phyloP scores from a whole-genome alignment of 2,113 vertebrate genomes.

The Plotosus lineatus region DNA sequence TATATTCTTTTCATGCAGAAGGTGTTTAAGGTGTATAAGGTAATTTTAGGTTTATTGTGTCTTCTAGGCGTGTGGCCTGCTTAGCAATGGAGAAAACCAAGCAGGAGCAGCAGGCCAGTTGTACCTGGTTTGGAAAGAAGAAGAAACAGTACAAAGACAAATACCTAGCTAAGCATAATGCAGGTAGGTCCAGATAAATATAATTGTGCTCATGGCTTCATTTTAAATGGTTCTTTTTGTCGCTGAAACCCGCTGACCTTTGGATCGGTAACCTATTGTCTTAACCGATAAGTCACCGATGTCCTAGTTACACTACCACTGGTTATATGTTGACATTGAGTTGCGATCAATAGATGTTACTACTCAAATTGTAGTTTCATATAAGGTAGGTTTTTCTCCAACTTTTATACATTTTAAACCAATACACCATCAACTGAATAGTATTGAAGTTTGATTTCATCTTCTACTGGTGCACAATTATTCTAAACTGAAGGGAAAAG shows the following conservation, averaged over 20 bases:
- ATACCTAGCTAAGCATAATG: constrained; percentile 99
- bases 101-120: constrained; percentile 98
- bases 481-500: background rate
- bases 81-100: constrained; percentile 99
- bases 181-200: constrained; percentile 74
- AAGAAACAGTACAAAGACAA: constrained; percentile 99
- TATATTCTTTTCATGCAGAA: background rate
- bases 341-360: background rate
- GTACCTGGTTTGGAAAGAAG: constrained; percentile 99
- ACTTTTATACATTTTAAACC: background rate
- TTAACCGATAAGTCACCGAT: too few species aligned
- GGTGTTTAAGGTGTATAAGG: background rate
- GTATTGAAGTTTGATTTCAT: background rate
- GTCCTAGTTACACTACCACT: background rate
- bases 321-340: background rate
- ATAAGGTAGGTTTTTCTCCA: background rate
- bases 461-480: background rate
- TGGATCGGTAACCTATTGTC: too few species aligned
- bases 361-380: background rate
- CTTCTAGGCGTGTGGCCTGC: constrained; percentile 91
- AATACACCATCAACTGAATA: background rate
- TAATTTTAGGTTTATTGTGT: constrained; percentile 27
- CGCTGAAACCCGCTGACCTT: too few species aligned
- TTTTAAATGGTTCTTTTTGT: background rate
- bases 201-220: background rate